Percentiles rank a stretch among this genome's conserved stretches.
phyloP scores from a whole-genome alignment of 2,888 invertebrate genomes.

The Eupelmus urozonus region DNA sequence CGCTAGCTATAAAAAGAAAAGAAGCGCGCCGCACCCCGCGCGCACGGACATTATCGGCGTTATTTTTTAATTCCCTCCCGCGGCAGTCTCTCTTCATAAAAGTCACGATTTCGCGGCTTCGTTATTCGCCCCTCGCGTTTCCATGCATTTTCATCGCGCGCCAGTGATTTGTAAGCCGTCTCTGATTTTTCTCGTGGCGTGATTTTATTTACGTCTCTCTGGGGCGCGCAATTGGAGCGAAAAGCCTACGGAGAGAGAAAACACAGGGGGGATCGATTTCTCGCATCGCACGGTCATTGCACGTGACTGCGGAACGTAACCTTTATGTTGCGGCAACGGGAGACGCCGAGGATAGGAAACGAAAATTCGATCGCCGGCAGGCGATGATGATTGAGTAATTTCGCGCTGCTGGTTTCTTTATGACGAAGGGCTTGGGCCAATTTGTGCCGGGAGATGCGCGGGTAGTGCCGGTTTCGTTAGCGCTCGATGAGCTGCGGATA shows the following conservation, averaged over 20 bases:
- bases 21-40: constrained; percentile 26
- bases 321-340: constrained; percentile 25
- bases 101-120: too few relatives aligned
- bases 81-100: background rate
- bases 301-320: constrained; percentile 31
- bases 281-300: constrained; percentile 43
- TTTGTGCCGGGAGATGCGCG: background rate
- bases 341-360: constrained; percentile 4
- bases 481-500: too few relatives aligned
- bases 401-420: background rate
- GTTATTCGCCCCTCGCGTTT: too few relatives aligned
- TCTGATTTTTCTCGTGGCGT: constrained; percentile 10
- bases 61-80: constrained; percentile 33
- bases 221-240: constrained; percentile 37
- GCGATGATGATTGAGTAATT: constrained; percentile 4
- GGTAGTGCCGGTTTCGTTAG: background rate
- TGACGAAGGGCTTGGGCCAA: background rate
- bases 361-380: constrained; percentile 21
- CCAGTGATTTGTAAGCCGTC: too few relatives aligned
- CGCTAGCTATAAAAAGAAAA: background rate
- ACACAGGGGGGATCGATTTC: constrained; percentile 29
- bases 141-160: background rate
- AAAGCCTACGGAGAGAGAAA: background rate
- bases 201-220: constrained; percentile 30
- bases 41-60: constrained; percentile 22